Percentiles rank a stretch among this genome's conserved stretches.
These are phyloP conservation scores for Labeo calbasu DNA, from an alignment of 2,797 vertebrate species.

Conservation along the genomic window DNA sequence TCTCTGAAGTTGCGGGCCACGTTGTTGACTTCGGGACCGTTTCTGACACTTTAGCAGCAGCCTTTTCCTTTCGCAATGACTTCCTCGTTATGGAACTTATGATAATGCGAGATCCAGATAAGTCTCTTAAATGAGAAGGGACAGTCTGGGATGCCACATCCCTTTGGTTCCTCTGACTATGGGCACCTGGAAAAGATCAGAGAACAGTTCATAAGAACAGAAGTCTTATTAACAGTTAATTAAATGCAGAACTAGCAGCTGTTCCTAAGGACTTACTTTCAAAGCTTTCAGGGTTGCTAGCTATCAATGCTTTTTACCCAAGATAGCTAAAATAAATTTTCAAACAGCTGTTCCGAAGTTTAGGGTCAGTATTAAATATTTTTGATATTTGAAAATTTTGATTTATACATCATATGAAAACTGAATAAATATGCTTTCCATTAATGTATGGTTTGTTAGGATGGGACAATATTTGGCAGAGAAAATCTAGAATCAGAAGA, in stretches of 20 bases:
- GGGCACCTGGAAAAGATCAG: slow-evolving; percentile 67
- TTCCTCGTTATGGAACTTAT: slow-evolving; percentile 79
- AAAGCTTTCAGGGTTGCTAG: not conserved
- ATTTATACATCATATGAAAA: too few species aligned
- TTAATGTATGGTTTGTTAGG: too few species aligned
- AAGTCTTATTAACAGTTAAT: not conserved
- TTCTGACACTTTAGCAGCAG: slow-evolving; percentile 75
- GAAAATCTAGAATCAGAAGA: too few species aligned
- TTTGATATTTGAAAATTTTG: too few species aligned
- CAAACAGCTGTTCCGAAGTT: not conserved
- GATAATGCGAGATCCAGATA: slow-evolving; percentile 78
- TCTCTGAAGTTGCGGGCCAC: slow-evolving; percentile 80
- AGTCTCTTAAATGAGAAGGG: slow-evolving; percentile 79
- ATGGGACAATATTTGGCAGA: too few species aligned
- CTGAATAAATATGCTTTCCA: too few species aligned
- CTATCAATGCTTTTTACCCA: not conserved
- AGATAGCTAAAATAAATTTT: not conserved
- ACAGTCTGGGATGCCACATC: slow-evolving; percentile 90
- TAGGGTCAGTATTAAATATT: not conserved
- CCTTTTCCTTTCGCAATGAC: slow-evolving; percentile 72
- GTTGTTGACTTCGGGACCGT: slow-evolving; percentile 83
- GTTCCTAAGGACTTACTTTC: not conserved
- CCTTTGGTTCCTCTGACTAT: slow-evolving; percentile 79
- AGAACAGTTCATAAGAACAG: slow-evolving; percentile 37
- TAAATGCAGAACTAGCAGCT: slow-evolving; percentile 56